phyloP scores from a whole-genome alignment of 2,888 invertebrate genomes.

The Mimachlamys varia region DNA sequence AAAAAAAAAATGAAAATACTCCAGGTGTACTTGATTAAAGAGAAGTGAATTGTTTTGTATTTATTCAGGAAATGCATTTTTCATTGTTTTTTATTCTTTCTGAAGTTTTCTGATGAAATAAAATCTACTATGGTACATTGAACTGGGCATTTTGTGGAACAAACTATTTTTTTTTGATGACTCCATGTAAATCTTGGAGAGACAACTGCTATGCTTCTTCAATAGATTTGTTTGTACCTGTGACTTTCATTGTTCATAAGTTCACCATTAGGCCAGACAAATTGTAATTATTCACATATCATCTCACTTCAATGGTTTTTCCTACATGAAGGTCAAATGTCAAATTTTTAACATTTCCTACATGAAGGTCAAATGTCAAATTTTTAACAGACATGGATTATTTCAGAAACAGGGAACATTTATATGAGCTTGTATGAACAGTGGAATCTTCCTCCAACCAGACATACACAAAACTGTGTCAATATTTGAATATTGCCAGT shows the following conservation, averaged over 20 bases:
- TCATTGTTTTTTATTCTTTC: neutral
- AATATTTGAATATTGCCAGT: no score
- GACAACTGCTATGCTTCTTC: conserved; percentile 2
- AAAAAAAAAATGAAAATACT: neutral
- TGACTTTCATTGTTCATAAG: neutral
- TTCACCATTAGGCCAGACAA: neutral
- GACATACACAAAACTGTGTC: no score
- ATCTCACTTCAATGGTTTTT: neutral
- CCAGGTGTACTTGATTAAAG: neutral
- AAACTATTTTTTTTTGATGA: neutral
- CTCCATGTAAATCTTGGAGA: neutral
- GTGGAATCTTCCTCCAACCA: neutral
- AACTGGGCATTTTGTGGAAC: neutral
- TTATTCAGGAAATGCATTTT: neutral
- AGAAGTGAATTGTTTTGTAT: neutral
- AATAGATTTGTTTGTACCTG: neutral
- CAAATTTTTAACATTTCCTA: no score
- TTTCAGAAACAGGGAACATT: neutral
- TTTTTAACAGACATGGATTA: no score
- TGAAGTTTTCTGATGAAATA: neutral
- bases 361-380: neutral
- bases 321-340: neutral
- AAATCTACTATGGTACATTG: neutral
- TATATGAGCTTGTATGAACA: neutral
- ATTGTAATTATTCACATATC: conserved; percentile 5